Conservation (phyloP, 1,140 invertebrate genomes). For the Monomorium pharaonis region DNA sequence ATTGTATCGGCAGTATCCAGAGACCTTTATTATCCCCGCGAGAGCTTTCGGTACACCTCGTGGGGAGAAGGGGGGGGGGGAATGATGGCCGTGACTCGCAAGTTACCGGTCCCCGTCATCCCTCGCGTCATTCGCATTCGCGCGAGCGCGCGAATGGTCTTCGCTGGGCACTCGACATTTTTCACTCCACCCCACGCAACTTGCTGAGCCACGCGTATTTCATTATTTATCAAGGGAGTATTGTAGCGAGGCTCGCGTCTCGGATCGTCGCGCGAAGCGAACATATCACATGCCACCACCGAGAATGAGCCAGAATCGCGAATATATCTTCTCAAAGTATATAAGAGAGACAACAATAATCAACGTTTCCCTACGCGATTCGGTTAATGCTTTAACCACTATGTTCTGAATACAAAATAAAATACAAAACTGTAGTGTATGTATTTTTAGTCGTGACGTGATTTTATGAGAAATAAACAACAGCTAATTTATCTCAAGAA, state of each 20-base stretch:
- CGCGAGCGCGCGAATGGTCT: constrained; percentile 36
- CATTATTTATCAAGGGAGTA: constrained; percentile 47
- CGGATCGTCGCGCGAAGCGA: constrained; percentile 20
- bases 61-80: neutral
- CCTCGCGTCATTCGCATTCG: constrained; percentile 37
- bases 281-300: neutral
- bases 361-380: neutral
- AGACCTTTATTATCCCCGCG: constrained; percentile 56
- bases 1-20: constrained; percentile 43
- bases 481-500: neutral
- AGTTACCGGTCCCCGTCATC: constrained; percentile 35
- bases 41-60: constrained; percentile 38
- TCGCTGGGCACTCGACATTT: constrained; percentile 45
- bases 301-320: neutral
- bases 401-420: neutral
- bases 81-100: constrained; percentile 57
- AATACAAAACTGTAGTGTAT: neutral
- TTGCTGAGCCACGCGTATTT: constrained; percentile 55
- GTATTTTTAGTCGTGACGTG: neutral
- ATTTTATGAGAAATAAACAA: neutral
- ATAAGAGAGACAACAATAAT: neutral
- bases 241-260: constrained; percentile 14
- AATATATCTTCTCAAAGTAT: neutral
- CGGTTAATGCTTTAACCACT: neutral
- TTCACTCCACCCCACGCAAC: constrained; percentile 23